Evolutionary conservation across 2,888 invertebrate species (phyloP).

Genomic region (Apotomis betuletana): DNA sequence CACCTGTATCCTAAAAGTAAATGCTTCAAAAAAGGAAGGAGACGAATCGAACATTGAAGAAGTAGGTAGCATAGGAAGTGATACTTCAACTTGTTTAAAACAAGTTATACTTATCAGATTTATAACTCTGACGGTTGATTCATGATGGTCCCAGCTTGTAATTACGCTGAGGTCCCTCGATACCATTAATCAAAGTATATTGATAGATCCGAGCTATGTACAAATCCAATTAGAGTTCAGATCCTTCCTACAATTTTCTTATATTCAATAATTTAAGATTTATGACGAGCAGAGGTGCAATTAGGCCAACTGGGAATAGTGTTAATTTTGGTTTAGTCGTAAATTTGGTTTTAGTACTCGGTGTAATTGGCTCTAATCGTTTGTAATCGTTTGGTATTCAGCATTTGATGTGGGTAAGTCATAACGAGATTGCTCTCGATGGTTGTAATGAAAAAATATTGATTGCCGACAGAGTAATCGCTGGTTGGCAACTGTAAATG

Average conservation of each 20-base stretch:
- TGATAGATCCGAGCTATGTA: constrained; percentile 77
- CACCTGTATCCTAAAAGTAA: constrained; percentile 47
- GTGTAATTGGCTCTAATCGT: constrained; percentile 59
- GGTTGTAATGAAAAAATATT: constrained; percentile 18
- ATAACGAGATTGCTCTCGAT: constrained; percentile 46
- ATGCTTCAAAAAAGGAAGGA: constrained; percentile 37
- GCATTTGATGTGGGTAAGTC: constrained; percentile 60
- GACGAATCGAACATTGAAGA: constrained; percentile 36
- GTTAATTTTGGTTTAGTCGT: constrained; percentile 75
- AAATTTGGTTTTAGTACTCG: constrained; percentile 70
- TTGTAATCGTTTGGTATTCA: constrained; percentile 67
- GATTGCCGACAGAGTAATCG: constrained; percentile 11
- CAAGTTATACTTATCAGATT: constrained; percentile 76
- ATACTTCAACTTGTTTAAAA: constrained; percentile 61
- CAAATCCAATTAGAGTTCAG: constrained; percentile 77
- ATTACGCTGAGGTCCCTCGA: constrained; percentile 74
- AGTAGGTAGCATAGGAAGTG: constrained; percentile 54
- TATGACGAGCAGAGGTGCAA: constrained; percentile 68
- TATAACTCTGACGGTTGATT: constrained; percentile 77
- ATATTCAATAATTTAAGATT: constrained; percentile 66
- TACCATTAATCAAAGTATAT: constrained; percentile 81
- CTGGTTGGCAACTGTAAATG: not conserved
- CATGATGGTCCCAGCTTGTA: constrained; percentile 76
- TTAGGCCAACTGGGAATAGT: constrained; percentile 68
- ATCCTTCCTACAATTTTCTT: constrained; percentile 77